A percentile compares a stretch with the other conserved stretches of the same genome.
These are phyloP conservation scores for Aphidius ervi DNA, from an alignment of 1,140 invertebrate species.

Conservation along the genomic window DNA sequence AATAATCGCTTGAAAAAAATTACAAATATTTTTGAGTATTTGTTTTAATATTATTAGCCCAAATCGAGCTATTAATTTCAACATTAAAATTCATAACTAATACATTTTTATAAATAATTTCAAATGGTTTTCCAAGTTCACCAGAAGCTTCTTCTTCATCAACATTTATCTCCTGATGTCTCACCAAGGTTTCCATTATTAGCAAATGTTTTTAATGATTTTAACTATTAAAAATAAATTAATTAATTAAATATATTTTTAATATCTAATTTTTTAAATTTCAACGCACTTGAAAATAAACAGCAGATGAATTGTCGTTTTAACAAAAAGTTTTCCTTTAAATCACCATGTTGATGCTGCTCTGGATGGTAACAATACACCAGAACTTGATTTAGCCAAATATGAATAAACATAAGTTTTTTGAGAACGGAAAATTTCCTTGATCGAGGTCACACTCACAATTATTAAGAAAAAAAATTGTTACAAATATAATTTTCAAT, in stretches of 20 bases:
- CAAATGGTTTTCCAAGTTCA: constrained; percentile 45
- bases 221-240: constrained; percentile 30
- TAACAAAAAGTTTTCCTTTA: constrained; percentile 38
- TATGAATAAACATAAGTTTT: constrained; percentile 46
- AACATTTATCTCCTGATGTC: constrained; percentile 24
- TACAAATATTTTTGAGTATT: too few relatives aligned
- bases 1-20: too few relatives aligned
- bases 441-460: too few relatives aligned
- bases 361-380: constrained; percentile 41
- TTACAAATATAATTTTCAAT: too few relatives aligned
- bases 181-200: constrained; percentile 40
- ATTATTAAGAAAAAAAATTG: too few relatives aligned
- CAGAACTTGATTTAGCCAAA: constrained; percentile 40
- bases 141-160: constrained; percentile 28
- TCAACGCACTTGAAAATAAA: constrained; percentile 38
- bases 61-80: constrained; percentile 53
- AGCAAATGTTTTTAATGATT: constrained; percentile 35
- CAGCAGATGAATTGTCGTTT: constrained; percentile 28
- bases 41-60: constrained; percentile 67
- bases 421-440: constrained; percentile 36
- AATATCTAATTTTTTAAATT: not conserved
- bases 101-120: constrained; percentile 42
- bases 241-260: not conserved
- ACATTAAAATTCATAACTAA: constrained; percentile 44
- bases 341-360: constrained; percentile 46